Percentiles rank a stretch among this genome's conserved stretches.
Evolutionary conservation across 2,113 vertebrate genomes (phyloP).

Genomic region (Tragelaphus imberbis): DNA sequence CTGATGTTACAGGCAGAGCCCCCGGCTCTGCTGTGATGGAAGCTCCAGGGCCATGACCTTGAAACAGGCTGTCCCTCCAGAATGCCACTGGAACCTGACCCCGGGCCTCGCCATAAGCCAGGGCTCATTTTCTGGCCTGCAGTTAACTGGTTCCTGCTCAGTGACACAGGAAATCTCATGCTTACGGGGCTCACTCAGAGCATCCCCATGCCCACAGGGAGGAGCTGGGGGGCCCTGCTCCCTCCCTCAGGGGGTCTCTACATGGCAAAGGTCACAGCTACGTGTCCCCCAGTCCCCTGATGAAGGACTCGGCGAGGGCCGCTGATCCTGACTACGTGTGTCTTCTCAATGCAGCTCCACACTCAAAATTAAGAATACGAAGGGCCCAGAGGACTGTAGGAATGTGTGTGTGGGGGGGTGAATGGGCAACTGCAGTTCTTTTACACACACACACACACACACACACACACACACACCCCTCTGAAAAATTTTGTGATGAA

Average conservation of each 20-base stretch:
- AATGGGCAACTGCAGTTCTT: background rate
- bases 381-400: background rate
- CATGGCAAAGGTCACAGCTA: background rate
- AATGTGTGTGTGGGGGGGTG: accelerated
- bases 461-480: background rate
- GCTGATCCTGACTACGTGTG: background rate
- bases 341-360: background rate
- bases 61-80: background rate
- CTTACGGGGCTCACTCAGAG: background rate
- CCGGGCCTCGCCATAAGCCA: background rate
- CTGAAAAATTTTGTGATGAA: background rate
- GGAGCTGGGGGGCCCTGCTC: too few relatives aligned
- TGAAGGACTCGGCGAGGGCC: background rate
- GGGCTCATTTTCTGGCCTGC: accelerated
- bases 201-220: background rate
- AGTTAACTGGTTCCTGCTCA: too few relatives aligned
- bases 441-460: background rate
- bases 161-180: background rate
- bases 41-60: accelerated
- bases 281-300: background rate
- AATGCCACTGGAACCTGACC: background rate
- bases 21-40: background rate
- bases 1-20: background rate
- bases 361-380: background rate
- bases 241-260: background rate